These are phyloP conservation scores for Stomatorhinus ivindoensis DNA, from an alignment of 2,113 vertebrate species.

Conservation along the genomic window DNA sequence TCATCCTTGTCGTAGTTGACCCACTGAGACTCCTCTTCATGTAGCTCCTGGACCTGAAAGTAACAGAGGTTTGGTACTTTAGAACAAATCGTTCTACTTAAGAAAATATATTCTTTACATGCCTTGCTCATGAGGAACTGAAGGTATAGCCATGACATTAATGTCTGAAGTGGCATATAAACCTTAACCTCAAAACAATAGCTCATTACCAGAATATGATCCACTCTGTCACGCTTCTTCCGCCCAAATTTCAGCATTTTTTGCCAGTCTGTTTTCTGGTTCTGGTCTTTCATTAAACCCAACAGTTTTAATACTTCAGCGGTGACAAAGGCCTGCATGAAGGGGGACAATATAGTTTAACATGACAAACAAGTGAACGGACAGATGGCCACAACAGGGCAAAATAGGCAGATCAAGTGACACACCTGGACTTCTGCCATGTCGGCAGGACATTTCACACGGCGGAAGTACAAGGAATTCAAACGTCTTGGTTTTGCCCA, in stretches of 20 bases:
- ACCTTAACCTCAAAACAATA: background rate
- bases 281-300: conserved; percentile 74
- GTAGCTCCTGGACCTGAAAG: conserved; percentile 87
- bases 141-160: background rate
- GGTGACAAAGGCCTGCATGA: conserved; percentile 73
- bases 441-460: conserved; percentile 70
- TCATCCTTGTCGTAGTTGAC: conserved; percentile 97
- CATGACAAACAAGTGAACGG: background rate
- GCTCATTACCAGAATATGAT: conserved; percentile 84
- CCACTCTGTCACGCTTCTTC: conserved; percentile 92
- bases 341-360: background rate
- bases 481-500: conserved; percentile 83
- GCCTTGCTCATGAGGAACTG: background rate
- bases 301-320: conserved; percentile 81
- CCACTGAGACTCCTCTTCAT: conserved; percentile 94
- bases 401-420: background rate
- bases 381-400: background rate
- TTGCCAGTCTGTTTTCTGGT: conserved; percentile 92
- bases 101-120: background rate
- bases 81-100: background rate
- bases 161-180: background rate
- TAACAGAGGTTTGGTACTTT: background rate
- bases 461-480: conserved; percentile 68
- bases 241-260: conserved; percentile 98
- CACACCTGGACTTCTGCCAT: conserved; percentile 77